Conservation (phyloP, 1,140 invertebrate genomes). For the Papilio polytes region DNA sequence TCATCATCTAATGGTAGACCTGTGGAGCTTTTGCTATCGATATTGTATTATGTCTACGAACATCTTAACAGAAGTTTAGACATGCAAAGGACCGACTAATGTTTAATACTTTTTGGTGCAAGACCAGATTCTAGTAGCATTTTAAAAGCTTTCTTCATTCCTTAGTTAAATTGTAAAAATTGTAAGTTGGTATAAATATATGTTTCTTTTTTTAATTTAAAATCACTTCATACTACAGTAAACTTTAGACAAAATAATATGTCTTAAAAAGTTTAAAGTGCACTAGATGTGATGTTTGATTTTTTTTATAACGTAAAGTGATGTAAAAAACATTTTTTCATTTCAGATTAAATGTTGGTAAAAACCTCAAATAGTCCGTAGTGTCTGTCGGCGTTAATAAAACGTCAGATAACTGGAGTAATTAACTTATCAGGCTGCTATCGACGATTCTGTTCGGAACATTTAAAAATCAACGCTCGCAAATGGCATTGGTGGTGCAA, state of each 20-base stretch:
- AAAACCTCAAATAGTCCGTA: slow-evolving; percentile 22
- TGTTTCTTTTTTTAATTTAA: too few species aligned
- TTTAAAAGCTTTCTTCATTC: background rate
- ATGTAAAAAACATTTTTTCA: background rate
- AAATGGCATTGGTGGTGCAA: slow-evolving; percentile 67
- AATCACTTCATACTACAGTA: too few species aligned
- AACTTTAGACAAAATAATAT: too few species aligned
- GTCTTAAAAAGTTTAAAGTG: too few species aligned
- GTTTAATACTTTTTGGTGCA: background rate
- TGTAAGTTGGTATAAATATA: too few species aligned
- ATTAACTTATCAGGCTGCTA: slow-evolving; percentile 65
- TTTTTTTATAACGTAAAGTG: background rate
- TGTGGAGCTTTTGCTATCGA: slow-evolving; percentile 42
- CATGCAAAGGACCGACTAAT: background rate
- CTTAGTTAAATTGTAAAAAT: too few species aligned
- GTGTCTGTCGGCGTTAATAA: slow-evolving; percentile 46
- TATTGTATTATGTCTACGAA: slow-evolving; percentile 33
- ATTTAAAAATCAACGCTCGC: slow-evolving; percentile 59
- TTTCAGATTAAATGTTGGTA: slow-evolving; percentile 4
- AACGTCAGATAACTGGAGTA: slow-evolving; percentile 60
- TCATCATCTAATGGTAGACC: slow-evolving; percentile 57
- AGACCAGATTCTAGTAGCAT: background rate
- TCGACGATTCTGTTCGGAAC: slow-evolving; percentile 49
- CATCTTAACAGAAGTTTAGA: slow-evolving; percentile 9
- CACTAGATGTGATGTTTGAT: background rate